Percentiles rank a stretch among this genome's conserved stretches.
Evolutionary conservation across 2,797 vertebrate genomes (phyloP).

Genomic region (Heteromormyrus szaboi): DNA sequence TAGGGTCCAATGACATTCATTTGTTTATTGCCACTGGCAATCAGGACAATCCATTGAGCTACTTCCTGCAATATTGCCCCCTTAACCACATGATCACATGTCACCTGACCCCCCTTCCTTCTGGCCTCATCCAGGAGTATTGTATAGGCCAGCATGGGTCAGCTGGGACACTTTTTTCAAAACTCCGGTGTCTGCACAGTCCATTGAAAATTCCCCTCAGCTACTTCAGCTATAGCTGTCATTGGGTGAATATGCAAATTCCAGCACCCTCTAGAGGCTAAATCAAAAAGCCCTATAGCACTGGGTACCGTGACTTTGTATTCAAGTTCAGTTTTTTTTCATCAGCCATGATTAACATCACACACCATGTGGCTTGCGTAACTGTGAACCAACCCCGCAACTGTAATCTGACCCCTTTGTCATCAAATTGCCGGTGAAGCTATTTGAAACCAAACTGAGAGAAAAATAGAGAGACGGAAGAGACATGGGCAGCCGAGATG

Average conservation of each 20-base stretch:
- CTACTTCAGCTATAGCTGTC: background rate
- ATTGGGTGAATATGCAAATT: background rate
- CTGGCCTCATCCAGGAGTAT: background rate
- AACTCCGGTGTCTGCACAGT: background rate
- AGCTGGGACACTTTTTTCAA: background rate
- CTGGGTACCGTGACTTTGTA: background rate
- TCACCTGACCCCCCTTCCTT: background rate
- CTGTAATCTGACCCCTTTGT: background rate
- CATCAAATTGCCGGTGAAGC: background rate
- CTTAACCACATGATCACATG: background rate
- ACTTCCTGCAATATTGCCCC: background rate
- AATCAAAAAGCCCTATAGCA: background rate
- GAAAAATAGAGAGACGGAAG: background rate
- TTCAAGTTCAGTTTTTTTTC: background rate
- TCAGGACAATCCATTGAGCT: background rate
- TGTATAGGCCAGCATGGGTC: background rate
- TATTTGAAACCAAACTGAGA: background rate
- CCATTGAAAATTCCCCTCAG: background rate
- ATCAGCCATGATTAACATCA: background rate
- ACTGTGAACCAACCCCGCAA: background rate
- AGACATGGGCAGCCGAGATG: background rate
- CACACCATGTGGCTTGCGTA: background rate
- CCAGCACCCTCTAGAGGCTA: background rate
- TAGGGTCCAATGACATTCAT: background rate
- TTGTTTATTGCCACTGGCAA: background rate